phyloP scores from a whole-genome alignment of 92 coral and sea anemone species.

The Epizoanthus stellaris region DNA sequence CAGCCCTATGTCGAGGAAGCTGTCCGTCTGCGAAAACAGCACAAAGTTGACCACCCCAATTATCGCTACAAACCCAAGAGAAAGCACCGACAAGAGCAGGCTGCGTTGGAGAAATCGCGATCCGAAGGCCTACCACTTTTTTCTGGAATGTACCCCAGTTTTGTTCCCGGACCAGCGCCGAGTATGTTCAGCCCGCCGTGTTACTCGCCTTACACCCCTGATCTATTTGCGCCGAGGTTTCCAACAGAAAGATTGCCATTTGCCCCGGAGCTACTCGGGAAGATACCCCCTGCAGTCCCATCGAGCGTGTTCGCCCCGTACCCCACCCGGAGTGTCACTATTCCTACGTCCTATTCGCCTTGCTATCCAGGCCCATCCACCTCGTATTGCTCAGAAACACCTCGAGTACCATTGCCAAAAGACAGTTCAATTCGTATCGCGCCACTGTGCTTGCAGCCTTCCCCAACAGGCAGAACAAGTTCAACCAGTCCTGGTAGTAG shows the following conservation, averaged over 20 bases:
- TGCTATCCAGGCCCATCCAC: conserved; percentile 40
- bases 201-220: conserved; percentile 20
- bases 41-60: conserved; percentile 87
- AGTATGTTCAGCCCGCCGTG: conserved; percentile 17
- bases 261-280: conserved; percentile 18
- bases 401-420: conserved; percentile 37
- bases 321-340: conserved; percentile 23
- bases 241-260: conserved; percentile 42
- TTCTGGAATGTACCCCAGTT: conserved; percentile 48
- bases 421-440: conserved; percentile 33
- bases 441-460: conserved; percentile 35
- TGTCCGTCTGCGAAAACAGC: conserved; percentile 78
- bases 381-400: conserved; percentile 10
- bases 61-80: conserved; percentile 90
- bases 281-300: conserved; percentile 12
- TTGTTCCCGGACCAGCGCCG: conserved; percentile 32
- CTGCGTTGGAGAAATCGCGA: conserved; percentile 46
- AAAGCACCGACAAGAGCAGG: conserved; percentile 66
- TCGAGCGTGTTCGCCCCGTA: conserved; percentile 39
- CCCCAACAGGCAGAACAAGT: conserved; percentile 41
- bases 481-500: conserved; percentile 27
- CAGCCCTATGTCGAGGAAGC: conserved; percentile 90
- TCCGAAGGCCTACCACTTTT: conserved; percentile 49
- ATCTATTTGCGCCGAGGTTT: conserved; percentile 45
- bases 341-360: conserved; percentile 26